Evolutionary conservation across 2,797 vertebrate species (phyloP).

Genomic region (Sebastes wilsoni): DNA sequence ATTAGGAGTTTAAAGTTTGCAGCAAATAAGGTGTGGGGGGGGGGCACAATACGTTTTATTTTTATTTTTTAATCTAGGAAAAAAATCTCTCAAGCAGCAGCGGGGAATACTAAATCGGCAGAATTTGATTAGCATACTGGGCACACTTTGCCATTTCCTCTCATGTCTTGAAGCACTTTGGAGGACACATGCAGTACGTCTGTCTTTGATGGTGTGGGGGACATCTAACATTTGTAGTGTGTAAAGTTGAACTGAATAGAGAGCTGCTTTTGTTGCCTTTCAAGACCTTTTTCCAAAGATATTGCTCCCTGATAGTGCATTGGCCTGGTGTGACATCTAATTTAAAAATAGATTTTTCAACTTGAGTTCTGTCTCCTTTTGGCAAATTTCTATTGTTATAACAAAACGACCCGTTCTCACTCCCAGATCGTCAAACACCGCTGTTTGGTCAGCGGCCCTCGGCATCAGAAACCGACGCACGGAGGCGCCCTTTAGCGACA

Average conservation of each 20-base stretch:
- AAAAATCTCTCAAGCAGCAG: slow-evolving; percentile 44
- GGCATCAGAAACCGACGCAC: too few relatives aligned
- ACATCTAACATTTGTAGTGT: neutral
- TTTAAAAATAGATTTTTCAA: too few relatives aligned
- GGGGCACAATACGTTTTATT: slow-evolving; percentile 53
- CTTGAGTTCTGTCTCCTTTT: too few relatives aligned
- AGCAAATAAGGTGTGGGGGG: slow-evolving; percentile 46
- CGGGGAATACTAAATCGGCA: slow-evolving; percentile 24
- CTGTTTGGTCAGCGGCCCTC: too few relatives aligned
- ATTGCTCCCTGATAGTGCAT: slow-evolving; percentile 3
- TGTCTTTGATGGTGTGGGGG: slow-evolving; percentile 29
- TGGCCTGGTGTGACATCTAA: slow-evolving; percentile 3
- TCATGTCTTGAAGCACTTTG: slow-evolving; percentile 24
- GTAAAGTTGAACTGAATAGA: slow-evolving; percentile 15
- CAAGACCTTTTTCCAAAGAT: slow-evolving; percentile 4
- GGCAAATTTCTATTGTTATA: too few relatives aligned
- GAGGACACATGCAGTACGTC: slow-evolving; percentile 10
- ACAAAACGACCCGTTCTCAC: too few relatives aligned
- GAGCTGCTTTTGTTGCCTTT: slow-evolving; percentile 11
- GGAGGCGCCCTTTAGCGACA: too few relatives aligned
- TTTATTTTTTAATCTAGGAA: slow-evolving; percentile 46
- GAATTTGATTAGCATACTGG: slow-evolving; percentile 42
- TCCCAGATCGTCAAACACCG: too few relatives aligned
- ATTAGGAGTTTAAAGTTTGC: slow-evolving; percentile 62
- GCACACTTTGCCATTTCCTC: slow-evolving; percentile 35